Evolutionary conservation across 1,140 invertebrate species (phyloP).

Genomic region (Oncopodura yosiiana): DNA sequence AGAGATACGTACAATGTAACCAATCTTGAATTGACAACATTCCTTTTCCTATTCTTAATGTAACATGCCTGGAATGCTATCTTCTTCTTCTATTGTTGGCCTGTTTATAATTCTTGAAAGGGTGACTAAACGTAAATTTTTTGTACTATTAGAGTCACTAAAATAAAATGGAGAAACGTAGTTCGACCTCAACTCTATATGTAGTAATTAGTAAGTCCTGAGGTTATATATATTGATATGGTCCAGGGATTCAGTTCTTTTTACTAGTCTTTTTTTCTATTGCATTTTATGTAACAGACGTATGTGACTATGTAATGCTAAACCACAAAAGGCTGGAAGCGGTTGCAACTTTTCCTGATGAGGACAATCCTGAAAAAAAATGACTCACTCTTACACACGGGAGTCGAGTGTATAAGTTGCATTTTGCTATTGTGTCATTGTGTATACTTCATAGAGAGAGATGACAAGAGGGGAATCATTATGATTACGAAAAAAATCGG

Average conservation of each 20-base stretch:
- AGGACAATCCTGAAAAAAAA: slow-evolving; percentile 9
- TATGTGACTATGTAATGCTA: slow-evolving; percentile 5
- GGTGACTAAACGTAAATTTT: neutral
- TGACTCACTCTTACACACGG: neutral
- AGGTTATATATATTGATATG: slow-evolving; percentile 6
- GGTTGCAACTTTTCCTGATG: neutral
- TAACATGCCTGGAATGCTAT: slow-evolving; percentile 10
- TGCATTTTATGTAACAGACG: slow-evolving; percentile 1
- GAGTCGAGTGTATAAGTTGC: neutral
- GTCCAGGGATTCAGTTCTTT: slow-evolving; percentile 3
- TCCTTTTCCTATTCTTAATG: slow-evolving; percentile 5
- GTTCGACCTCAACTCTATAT: too few species aligned
- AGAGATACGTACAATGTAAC: too few species aligned
- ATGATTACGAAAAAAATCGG: slow-evolving; percentile 13
- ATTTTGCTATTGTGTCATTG: neutral
- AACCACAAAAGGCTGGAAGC: slow-evolving; percentile 12
- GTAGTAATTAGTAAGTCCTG: slow-evolving; percentile 7
- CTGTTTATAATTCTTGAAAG: neutral
- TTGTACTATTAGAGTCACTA: neutral
- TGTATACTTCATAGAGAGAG: too few species aligned
- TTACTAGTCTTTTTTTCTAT: slow-evolving; percentile 13
- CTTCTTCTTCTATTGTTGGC: slow-evolving; percentile 5
- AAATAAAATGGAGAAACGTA: neutral
- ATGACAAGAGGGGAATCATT: slow-evolving; percentile 8
- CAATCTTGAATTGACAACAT: too few species aligned